These are phyloP conservation scores for Dasyurus viverrinus DNA, from an alignment of 2,113 vertebrate species.

Conservation along the genomic window DNA sequence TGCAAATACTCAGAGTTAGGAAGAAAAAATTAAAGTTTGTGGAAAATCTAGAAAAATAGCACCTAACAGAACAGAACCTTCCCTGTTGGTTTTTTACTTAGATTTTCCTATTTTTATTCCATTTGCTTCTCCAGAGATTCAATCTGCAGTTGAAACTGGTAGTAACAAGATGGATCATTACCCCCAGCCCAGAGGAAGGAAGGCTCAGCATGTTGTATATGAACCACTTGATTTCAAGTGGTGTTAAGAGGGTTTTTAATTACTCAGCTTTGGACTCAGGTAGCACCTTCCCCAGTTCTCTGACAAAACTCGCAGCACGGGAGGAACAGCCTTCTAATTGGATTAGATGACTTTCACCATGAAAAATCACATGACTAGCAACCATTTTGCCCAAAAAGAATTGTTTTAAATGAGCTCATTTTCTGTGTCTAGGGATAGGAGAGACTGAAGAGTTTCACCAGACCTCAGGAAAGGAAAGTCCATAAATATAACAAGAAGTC, in stretches of 20 bases:
- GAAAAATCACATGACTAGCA: background rate
- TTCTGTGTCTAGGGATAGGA: background rate
- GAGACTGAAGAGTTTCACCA: slow-evolving; percentile 41
- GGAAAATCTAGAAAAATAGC: slow-evolving; percentile 12
- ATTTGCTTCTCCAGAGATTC: slow-evolving; percentile 55
- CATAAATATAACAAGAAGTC: slow-evolving; percentile 24
- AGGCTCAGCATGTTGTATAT: slow-evolving; percentile 55
- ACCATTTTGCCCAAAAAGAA: slow-evolving; percentile 55
- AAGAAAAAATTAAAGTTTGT: background rate
- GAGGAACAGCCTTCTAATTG: slow-evolving; percentile 47
- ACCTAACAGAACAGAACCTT: background rate
- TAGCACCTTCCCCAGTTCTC: slow-evolving; percentile 53
- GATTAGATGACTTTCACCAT: slow-evolving; percentile 48
- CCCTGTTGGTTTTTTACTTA: slow-evolving; percentile 15
- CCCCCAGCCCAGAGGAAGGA: slow-evolving; percentile 61
- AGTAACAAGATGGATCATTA: slow-evolving; percentile 70
- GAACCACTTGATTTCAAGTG: slow-evolving; percentile 64
- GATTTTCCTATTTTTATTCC: slow-evolving; percentile 57
- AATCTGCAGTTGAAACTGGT: slow-evolving; percentile 50
- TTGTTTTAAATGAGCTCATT: slow-evolving; percentile 63
- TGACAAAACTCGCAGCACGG: slow-evolving; percentile 55
- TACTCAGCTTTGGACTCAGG: slow-evolving; percentile 66
- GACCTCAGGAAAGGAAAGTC: background rate
- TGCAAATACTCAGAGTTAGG: background rate
- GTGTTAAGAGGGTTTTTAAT: slow-evolving; percentile 75